A percentile compares a stretch with the other conserved stretches of the same genome.
Conservation (phyloP, 2,888 invertebrate species). For the Nemoura dubitans region DNA sequence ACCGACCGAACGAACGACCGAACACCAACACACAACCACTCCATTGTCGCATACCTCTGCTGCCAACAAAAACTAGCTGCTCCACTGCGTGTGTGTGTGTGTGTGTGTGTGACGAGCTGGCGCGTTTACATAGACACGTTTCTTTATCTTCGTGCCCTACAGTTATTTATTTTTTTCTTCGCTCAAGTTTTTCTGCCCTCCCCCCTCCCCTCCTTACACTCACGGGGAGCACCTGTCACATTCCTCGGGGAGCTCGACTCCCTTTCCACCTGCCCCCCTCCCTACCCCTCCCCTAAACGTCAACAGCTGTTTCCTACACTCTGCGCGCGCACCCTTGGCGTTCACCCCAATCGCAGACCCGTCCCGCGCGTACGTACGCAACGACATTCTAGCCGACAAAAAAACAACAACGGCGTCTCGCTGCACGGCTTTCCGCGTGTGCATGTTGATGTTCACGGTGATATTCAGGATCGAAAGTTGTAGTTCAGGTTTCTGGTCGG, state of each 20-base stretch:
- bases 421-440: too few species aligned
- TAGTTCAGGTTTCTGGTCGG: too few species aligned
- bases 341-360: background rate
- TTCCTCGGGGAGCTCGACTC: conserved; percentile 19
- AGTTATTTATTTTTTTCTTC: background rate
- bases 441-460: too few species aligned
- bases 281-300: background rate
- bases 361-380: background rate
- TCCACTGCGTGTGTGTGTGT: too few species aligned
- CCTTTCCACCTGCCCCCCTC: conserved; percentile 12
- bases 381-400: background rate
- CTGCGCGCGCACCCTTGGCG: background rate
- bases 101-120: background rate
- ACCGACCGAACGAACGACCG: too few species aligned
- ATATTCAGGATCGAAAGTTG: too few species aligned
- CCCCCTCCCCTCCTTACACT: background rate
- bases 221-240: conserved; percentile 25
- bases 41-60: background rate
- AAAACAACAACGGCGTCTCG: background rate
- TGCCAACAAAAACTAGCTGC: background rate
- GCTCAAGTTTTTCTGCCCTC: background rate
- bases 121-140: background rate
- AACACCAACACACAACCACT: background rate
- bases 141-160: background rate
- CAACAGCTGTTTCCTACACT: conserved; percentile 27